Evolutionary conservation across 2,113 vertebrate genomes (phyloP).

Genomic region (Amazona guildingii): DNA sequence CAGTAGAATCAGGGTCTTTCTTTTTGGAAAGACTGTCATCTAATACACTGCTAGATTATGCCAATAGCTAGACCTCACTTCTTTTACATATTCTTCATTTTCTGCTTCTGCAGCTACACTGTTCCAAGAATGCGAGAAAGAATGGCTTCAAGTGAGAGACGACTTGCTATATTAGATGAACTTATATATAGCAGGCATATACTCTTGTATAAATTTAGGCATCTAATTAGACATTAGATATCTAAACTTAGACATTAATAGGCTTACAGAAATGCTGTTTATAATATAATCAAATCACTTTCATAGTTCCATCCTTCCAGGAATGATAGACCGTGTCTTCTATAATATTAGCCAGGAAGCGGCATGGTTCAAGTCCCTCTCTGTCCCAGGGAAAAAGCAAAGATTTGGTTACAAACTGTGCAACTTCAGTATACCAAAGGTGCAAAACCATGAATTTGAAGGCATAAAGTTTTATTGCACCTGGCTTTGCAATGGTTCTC

Average conservation of each 20-base stretch:
- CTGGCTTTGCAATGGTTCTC: neutral
- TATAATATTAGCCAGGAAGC: neutral
- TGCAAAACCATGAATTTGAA: neutral
- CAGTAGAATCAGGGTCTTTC: neutral
- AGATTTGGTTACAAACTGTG: neutral
- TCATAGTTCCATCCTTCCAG: neutral
- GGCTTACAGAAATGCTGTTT: neutral
- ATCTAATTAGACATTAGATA: neutral
- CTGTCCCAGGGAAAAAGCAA: neutral
- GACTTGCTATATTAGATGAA: neutral
- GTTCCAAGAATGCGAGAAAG: neutral
- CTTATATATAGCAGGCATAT: neutral
- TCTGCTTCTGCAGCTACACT: neutral
- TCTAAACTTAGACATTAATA: neutral
- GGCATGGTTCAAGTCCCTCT: neutral
- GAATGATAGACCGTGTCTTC: neutral
- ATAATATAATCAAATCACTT: neutral
- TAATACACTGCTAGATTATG: neutral
- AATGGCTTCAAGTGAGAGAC: neutral
- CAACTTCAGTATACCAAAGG: neutral
- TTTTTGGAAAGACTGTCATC: neutral
- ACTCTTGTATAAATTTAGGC: neutral
- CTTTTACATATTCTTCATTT: neutral
- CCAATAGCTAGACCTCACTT: neutral
- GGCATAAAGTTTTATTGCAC: neutral